Evolutionary conservation across 2,888 invertebrate genomes (phyloP).

Genomic region (Halictus ligatus): DNA sequence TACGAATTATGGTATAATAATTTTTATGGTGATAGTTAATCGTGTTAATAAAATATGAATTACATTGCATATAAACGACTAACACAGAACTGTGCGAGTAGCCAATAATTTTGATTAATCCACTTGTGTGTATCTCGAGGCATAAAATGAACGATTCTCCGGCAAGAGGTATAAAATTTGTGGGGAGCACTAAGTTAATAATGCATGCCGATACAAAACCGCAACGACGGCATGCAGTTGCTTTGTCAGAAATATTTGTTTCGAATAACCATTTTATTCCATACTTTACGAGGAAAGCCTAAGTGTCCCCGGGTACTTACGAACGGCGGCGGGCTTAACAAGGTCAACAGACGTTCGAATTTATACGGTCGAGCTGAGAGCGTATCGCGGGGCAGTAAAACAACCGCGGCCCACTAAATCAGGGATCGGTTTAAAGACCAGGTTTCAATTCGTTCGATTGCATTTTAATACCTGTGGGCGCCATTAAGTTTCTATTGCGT

Average conservation of each 20-base stretch:
- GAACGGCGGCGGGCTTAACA: not conserved
- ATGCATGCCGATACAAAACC: not conserved
- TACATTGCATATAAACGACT: not conserved
- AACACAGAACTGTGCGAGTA: not conserved
- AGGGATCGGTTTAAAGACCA: conserved; percentile 20
- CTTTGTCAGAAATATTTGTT: not conserved
- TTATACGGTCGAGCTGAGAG: not conserved
- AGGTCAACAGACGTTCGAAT: conserved; percentile 1
- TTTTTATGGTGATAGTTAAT: too few relatives aligned
- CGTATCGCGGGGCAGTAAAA: not conserved
- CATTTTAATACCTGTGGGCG: conserved; percentile 47
- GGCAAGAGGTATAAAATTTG: not conserved
- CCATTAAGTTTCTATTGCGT: conserved; percentile 53
- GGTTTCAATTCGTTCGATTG: conserved; percentile 49
- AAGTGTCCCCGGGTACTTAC: not conserved
- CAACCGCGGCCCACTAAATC: conserved; percentile 21
- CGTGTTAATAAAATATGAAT: too few relatives aligned
- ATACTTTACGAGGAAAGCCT: not conserved
- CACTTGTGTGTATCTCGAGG: not conserved
- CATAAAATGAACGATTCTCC: not conserved
- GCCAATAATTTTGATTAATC: not conserved
- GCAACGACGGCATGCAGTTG: not conserved
- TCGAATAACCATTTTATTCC: not conserved
- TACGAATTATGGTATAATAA: too few relatives aligned
- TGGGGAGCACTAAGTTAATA: not conserved